These are phyloP conservation scores for Axinella damicornis DNA, from an alignment of 37 sponge, comb jelly and placozoan species.

Conservation along the genomic window DNA sequence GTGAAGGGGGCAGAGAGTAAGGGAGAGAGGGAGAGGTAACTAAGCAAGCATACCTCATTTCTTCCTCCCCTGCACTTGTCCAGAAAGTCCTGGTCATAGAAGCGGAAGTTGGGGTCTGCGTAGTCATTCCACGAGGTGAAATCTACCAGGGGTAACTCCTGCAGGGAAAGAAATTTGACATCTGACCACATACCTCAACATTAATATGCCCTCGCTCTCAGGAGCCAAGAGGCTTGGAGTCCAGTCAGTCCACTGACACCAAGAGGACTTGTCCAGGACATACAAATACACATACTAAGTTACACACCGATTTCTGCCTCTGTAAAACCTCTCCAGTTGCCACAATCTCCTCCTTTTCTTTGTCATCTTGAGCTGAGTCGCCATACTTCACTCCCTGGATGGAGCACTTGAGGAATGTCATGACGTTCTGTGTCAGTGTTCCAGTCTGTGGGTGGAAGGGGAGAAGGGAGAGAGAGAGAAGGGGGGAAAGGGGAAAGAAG, in stretches of 20 bases:
- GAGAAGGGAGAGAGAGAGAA: too few relatives aligned
- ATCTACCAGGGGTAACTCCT: conserved; percentile 12
- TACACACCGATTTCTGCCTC: too few relatives aligned
- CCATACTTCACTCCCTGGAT: conserved; percentile 80
- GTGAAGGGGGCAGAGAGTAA: too few relatives aligned
- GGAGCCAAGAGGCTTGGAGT: too few relatives aligned
- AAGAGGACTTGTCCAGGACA: too few relatives aligned
- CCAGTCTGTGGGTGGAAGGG: conserved; percentile 71
- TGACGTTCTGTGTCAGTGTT: conserved; percentile 96
- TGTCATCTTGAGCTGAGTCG: conserved; percentile 32
- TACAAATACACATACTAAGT: too few relatives aligned
- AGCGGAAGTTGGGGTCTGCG: conserved; percentile 78
- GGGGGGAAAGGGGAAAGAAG: too few relatives aligned
- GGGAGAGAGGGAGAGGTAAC: too few relatives aligned
- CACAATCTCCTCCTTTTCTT: conserved; percentile 17
- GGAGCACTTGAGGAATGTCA: conserved; percentile 91
- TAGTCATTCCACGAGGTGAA: conserved; percentile 79
- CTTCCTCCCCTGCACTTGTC: conserved; percentile 45
- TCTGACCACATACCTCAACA: too few relatives aligned
- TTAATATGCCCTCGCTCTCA: too few relatives aligned
- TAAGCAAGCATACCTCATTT: conserved; percentile 26
- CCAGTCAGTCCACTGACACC: too few relatives aligned
- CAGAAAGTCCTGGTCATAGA: conserved; percentile 80
- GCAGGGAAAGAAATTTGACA: not conserved
- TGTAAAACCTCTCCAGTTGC: not conserved